These are phyloP conservation scores for Leucoraja erinaceus DNA, from an alignment of 2,113 vertebrate genomes.

Conservation along the genomic window DNA sequence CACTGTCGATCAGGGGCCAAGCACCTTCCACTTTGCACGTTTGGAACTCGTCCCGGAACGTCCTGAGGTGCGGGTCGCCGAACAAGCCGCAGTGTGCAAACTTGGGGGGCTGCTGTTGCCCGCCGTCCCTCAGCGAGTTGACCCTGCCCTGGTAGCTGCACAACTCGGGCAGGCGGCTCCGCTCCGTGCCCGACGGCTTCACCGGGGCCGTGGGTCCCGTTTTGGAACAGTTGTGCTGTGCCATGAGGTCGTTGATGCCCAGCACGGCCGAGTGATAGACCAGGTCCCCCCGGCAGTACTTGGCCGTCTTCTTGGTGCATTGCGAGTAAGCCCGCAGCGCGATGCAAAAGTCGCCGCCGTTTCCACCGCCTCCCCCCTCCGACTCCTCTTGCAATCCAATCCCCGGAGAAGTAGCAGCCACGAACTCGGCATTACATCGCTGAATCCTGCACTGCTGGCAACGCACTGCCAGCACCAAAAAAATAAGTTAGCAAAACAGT, in stretches of 20 bases:
- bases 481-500: background rate
- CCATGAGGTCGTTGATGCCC: conserved; percentile 69
- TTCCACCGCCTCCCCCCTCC: conserved; percentile 21
- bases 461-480: conserved; percentile 48
- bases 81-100: conserved; percentile 74
- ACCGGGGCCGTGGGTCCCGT: conserved; percentile 62
- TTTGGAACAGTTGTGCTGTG: conserved; percentile 70
- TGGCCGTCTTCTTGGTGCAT: conserved; percentile 64
- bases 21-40: conserved; percentile 73
- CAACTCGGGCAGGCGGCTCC: conserved; percentile 53
- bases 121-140: conserved; percentile 39
- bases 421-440: conserved; percentile 66
- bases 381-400: conserved; percentile 60
- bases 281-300: conserved; percentile 65
- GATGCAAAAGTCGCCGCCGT: conserved; percentile 65
- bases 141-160: conserved; percentile 61
- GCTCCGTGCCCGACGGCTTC: conserved; percentile 46
- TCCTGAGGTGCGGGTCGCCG: conserved; percentile 70
- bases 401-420: conserved; percentile 62
- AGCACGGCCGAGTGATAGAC: conserved; percentile 70
- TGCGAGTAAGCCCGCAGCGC: conserved; percentile 62
- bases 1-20: conserved; percentile 72
- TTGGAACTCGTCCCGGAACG: conserved; percentile 73
- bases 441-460: conserved; percentile 73
- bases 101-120: conserved; percentile 51